Conservation (phyloP, 92 coral and sea anemone species). For the Bergia sp. region DNA sequence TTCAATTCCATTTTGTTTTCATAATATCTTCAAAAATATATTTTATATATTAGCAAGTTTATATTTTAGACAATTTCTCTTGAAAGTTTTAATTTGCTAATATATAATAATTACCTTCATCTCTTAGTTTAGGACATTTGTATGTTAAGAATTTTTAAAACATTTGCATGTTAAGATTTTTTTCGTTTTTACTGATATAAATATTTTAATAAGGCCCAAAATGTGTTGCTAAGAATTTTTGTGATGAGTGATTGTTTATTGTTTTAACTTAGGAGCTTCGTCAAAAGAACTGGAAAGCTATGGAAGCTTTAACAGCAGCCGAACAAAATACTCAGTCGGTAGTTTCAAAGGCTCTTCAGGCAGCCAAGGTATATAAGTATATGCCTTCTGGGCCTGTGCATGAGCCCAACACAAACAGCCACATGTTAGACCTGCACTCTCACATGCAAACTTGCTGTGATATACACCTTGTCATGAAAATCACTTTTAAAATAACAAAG, state of each 20-base stretch:
- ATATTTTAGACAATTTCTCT: not conserved
- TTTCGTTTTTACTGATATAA: not conserved
- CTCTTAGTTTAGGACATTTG: not conserved
- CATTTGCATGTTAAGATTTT: not conserved
- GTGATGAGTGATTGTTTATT: slow-evolving; percentile 10
- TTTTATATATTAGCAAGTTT: too few relatives aligned
- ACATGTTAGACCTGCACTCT: not conserved
- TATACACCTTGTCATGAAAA: too few relatives aligned
- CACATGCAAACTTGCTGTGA: too few relatives aligned
- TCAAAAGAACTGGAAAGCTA: slow-evolving; percentile 99
- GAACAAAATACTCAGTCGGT: slow-evolving; percentile 88
- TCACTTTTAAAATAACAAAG: too few relatives aligned
- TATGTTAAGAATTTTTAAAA: not conserved
- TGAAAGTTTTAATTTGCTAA: not conserved
- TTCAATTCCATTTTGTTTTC: too few relatives aligned
- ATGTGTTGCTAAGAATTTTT: not conserved
- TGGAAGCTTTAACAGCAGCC: slow-evolving; percentile 95
- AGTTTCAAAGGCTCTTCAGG: slow-evolving; percentile 90
- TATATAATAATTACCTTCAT: not conserved
- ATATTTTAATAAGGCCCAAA: not conserved
- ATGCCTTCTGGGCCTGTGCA: slow-evolving; percentile 42
- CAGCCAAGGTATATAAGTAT: slow-evolving; percentile 84
- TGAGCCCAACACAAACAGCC: slow-evolving; percentile 25
- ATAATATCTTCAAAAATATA: too few relatives aligned
- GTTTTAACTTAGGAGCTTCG: slow-evolving; percentile 82